Evolutionary conservation across 1,140 invertebrate genomes (phyloP), one percentile per base, ranked within the genome.

Genomic region (Hirudo medicinalis): DNA sequence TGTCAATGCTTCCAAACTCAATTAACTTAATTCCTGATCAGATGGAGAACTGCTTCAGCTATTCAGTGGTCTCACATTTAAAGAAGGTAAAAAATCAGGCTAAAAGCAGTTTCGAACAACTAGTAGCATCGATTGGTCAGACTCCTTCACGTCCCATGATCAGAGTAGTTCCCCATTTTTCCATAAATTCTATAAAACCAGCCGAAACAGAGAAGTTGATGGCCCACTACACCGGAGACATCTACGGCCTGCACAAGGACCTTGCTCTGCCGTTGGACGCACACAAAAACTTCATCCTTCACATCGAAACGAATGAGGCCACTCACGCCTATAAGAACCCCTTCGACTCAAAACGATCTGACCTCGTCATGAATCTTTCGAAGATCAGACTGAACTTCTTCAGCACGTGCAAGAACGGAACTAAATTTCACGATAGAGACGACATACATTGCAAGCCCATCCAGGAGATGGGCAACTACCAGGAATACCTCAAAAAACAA

Each of bases 381-480:
- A 85, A 91, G 77, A 96, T 99, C 92, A 87, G 94, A 70, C 89
- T 91, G 17, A 97, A 97, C 80, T 95, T 96, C 80, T 83, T 97
- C 22, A 90, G 92, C 77, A 87, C 88, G 11, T 40, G 40, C 40
- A 40, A 6, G 4, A 40, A 4, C 40, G 40, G 40, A 40, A 11
- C 11, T 11, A 40, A 60, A 15, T 15, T 60, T 15, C 4, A 60
- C n/a, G 27, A 60, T 6, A 40, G 75, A 86, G 94, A 98, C 83
- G 89, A 89, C 74, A 85, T 91, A 17, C 94, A 97, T 81, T 93
- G 90, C 73, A 88, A 96, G 85, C 93, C 94, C 2, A 91, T 98
- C 27, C 88, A 91, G 66, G 92, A 97, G 82, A 98, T 99, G 95
- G 94, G 94, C 76, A 97, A 98, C 84, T 99, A 97, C 82, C 94